Base-by-base conservation (phyloP, 2,113 vertebrate genomes). In the Menidia beryllina region DNA sequence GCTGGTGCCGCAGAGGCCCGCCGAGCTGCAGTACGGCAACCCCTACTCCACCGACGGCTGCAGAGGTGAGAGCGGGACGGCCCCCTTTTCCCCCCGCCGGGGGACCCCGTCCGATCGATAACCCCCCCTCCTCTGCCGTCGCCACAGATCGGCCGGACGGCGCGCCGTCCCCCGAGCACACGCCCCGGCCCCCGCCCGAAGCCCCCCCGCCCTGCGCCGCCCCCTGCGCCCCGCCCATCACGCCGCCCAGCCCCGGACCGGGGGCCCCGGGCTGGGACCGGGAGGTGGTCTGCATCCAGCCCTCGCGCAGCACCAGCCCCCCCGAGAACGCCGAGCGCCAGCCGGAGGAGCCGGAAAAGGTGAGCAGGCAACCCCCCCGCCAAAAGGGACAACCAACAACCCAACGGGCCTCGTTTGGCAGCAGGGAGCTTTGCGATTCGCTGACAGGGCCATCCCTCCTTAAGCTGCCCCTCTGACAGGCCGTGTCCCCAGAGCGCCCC, bases 271-370 rank as follows among this genome's bases (percentile, higher is more conserved):
- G 92, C 23, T 95, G 96, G 96, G 93, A 94, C 52, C 89, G 86
- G 36, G 94, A 93, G 41, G 98, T 99, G 9, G 97, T 99, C 75
- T 96, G 98, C 81, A 98, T 96, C 82, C 98, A 99, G 76, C 98
- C 98, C 14, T 92, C 95, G 54, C 95, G 98, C 74, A 97, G 95
- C 73, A 94, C 98, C 9, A 97, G 94, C 85, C 93, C 96, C 10
- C 97, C 97, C 4, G 96, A 99, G 52, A 95, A 93, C 52, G 91
- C 94, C 59, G 97, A 99, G 90, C 94, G 94, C 58, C 93, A 95
- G 47, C 91, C 94, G 0, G 95, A 97, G 72, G 95, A 94, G 66
- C 72, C 86, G 1, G 63, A 21, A 58, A 89, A 79, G 38, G 84
- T 86, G 79, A 88, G 79, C 20, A 15, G 45, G 20, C 30, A 4